Conservation (phyloP, 2,113 vertebrate genomes). For the Ibidorhyncha struthersii region DNA sequence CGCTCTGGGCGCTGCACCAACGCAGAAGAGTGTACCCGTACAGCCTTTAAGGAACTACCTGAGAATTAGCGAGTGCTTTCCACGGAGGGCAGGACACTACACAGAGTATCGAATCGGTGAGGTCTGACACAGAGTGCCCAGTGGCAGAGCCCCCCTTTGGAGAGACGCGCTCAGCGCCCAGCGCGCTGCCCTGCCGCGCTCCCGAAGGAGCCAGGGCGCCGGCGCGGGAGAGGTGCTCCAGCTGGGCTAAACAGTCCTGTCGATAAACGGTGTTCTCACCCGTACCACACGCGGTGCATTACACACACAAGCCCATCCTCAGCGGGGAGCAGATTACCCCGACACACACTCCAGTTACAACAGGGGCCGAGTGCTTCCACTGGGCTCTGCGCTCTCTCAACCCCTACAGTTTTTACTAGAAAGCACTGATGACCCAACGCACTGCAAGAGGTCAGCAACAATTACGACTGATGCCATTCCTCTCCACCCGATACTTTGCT, state of each 20-base stretch:
- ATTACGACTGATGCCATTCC: background rate
- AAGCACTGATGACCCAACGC: background rate
- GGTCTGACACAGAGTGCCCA: background rate
- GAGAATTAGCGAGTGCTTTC: background rate
- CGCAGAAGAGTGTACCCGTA: fast-evolving
- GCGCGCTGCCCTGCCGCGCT: background rate
- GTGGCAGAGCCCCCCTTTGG: background rate
- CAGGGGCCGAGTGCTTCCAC: background rate
- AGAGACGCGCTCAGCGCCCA: background rate
- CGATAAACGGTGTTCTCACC: background rate
- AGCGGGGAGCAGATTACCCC: background rate
- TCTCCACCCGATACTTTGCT: background rate
- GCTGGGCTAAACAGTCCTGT: background rate
- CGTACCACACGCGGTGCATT: fast-evolving
- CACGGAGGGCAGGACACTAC: background rate
- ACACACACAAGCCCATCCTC: background rate
- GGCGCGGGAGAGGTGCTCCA: background rate
- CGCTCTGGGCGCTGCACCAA: no score
- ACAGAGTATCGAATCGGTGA: background rate
- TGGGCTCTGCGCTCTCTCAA: background rate
- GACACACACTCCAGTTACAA: fast-evolving
- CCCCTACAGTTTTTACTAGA: background rate
- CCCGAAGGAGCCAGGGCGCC: background rate
- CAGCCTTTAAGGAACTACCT: background rate
- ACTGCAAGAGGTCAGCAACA: background rate